Percentiles rank a stretch among this genome's conserved stretches.
phyloP scores from a whole-genome alignment of 1,140 invertebrate species.

The Laupala kohalensis region DNA sequence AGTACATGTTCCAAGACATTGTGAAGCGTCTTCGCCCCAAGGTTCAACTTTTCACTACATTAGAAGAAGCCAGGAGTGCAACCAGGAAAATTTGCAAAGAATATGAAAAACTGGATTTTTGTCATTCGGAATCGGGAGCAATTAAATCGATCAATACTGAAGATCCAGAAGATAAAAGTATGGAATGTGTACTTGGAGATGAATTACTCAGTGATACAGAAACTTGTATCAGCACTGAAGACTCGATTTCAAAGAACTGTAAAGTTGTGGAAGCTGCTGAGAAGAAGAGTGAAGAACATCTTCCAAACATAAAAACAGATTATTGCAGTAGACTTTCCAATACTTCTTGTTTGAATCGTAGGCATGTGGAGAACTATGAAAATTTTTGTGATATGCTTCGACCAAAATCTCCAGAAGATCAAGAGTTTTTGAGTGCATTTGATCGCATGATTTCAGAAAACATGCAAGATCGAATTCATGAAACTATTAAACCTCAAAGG shows the following conservation, averaged over 20 bases:
- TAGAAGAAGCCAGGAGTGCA: constrained; percentile 45
- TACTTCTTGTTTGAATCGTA: neutral
- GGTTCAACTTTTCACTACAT: constrained; percentile 42
- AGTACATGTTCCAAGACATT: constrained; percentile 76
- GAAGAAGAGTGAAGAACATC: neutral
- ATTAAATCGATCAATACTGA: neutral
- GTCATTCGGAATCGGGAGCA: neutral
- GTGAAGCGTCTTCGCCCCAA: constrained; percentile 65
- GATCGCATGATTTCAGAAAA: constrained; percentile 91
- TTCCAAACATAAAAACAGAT: neutral
- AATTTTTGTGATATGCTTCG: neutral
- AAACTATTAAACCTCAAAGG: constrained; percentile 66
- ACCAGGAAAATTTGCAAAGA: neutral
- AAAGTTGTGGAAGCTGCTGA: neutral
- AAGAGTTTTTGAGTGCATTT: constrained; percentile 81
- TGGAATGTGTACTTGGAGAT: neutral
- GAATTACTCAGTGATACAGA: neutral
- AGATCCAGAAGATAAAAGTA: neutral
- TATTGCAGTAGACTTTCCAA: too few species aligned
- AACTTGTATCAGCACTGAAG: neutral
- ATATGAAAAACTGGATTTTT: neutral
- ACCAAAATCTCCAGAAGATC: constrained; percentile 49
- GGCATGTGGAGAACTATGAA: neutral
- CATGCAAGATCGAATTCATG: constrained; percentile 75
- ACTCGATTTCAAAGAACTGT: neutral